Conservation (phyloP, 2,797 vertebrate genomes). For the Megalops cyprinoides region DNA sequence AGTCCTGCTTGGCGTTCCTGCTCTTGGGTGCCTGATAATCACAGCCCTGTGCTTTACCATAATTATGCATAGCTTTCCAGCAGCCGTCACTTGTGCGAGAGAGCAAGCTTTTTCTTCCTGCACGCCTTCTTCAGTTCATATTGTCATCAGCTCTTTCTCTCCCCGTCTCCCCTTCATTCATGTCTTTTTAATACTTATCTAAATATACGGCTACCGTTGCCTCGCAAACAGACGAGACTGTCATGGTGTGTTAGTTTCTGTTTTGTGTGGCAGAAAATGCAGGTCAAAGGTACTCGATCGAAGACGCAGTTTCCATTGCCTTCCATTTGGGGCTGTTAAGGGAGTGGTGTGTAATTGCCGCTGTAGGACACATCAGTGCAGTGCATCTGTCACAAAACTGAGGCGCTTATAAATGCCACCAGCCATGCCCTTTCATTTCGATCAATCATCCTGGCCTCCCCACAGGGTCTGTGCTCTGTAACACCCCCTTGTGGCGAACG, state of each 20-base stretch:
- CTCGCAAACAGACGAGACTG: background rate
- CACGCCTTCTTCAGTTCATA: slow-evolving; percentile 50
- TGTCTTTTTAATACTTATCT: background rate
- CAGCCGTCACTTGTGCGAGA: background rate
- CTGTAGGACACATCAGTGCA: background rate
- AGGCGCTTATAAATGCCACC: background rate
- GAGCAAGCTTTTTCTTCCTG: background rate
- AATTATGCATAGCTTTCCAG: background rate
- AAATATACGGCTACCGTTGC: background rate
- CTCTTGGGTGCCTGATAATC: background rate
- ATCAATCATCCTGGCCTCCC: background rate
- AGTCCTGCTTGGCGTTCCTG: background rate
- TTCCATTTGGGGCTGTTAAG: background rate
- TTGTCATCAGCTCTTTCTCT: background rate
- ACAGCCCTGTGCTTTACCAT: background rate
- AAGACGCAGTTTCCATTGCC: background rate
- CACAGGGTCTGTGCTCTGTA: slow-evolving; percentile 2
- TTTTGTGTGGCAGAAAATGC: slow-evolving; percentile 5
- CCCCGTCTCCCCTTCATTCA: background rate
- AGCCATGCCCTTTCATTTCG: background rate
- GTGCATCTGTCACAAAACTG: background rate
- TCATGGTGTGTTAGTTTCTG: background rate
- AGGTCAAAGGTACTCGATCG: background rate
- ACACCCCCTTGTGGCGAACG: background rate
- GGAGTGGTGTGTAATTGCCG: background rate